Evolutionary conservation across 2,797 vertebrate genomes (phyloP).

Genomic region (Artibeus jamaicensis): DNA sequence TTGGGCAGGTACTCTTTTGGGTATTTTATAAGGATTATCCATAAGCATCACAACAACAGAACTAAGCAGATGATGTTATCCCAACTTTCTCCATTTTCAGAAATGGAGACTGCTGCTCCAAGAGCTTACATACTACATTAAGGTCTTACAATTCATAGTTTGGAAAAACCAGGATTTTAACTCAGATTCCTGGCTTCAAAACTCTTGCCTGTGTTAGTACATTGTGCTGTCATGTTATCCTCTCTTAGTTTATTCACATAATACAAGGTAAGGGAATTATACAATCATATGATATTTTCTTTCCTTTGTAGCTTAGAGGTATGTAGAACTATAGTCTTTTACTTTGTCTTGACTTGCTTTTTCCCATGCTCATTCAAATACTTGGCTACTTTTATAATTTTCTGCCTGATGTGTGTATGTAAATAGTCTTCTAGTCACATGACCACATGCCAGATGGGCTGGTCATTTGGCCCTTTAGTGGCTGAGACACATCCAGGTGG

Average conservation of each 20-base stretch:
- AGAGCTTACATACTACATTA: neutral
- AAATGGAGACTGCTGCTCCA: neutral
- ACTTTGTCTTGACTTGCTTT: neutral
- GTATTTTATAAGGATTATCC: neutral
- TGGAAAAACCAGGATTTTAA: neutral
- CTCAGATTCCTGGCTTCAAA: neutral
- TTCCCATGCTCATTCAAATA: neutral
- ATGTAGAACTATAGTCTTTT: neutral
- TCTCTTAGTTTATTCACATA: neutral
- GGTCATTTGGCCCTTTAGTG: neutral
- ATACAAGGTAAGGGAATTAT: neutral
- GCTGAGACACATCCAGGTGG: slow-evolving; percentile 48
- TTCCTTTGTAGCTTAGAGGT: neutral
- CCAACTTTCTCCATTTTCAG: neutral
- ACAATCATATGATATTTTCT: neutral
- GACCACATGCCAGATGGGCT: slow-evolving; percentile 41
- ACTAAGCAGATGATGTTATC: neutral
- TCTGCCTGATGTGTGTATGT: neutral
- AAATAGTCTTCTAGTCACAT: slow-evolving; percentile 39
- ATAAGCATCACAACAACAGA: neutral
- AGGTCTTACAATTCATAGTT: neutral
- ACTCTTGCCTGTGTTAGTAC: neutral
- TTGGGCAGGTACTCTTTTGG: neutral
- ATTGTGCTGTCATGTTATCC: neutral
- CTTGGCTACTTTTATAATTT: neutral